Percentiles rank a stretch among this genome's conserved stretches.
Evolutionary conservation across 2,113 vertebrate species (phyloP).

Genomic region (Caretta caretta): DNA sequence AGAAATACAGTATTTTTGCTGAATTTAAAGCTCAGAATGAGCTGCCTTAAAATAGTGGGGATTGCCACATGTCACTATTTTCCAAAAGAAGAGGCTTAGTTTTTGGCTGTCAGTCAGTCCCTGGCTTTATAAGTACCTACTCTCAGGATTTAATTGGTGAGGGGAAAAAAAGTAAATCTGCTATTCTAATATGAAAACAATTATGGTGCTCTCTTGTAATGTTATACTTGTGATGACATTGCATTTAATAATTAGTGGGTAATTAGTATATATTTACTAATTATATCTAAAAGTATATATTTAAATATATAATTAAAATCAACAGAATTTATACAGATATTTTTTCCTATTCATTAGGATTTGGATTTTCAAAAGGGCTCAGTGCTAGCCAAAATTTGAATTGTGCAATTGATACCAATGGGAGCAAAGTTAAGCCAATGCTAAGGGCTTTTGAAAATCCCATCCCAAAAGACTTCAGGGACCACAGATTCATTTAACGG

Average conservation of each 20-base stretch:
- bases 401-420: rapidly evolving
- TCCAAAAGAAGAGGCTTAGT: rapidly evolving
- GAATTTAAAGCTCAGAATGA: background rate
- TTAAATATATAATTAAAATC: background rate
- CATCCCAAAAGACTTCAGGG: background rate
- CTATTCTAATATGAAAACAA: conserved; percentile 14
- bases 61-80: background rate
- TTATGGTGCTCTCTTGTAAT: background rate
- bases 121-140: background rate
- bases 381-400: rapidly evolving
- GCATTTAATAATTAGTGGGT: conserved; percentile 37
- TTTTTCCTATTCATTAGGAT: background rate
- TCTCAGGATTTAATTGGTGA: background rate
- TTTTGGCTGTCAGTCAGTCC: background rate
- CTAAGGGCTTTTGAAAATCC: background rate
- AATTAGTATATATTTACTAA: background rate
- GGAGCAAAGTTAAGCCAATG: background rate
- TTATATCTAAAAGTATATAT: no score
- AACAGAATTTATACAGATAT: rapidly evolving
- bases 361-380: rapidly evolving
- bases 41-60: background rate
- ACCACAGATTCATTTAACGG: rapidly evolving
- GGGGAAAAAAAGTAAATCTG: background rate
- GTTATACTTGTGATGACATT: conserved; percentile 39
- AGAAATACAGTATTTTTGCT: background rate